Conservation (phyloP, 1,140 invertebrate species). For the Drosophila sulfurigaster region DNA sequence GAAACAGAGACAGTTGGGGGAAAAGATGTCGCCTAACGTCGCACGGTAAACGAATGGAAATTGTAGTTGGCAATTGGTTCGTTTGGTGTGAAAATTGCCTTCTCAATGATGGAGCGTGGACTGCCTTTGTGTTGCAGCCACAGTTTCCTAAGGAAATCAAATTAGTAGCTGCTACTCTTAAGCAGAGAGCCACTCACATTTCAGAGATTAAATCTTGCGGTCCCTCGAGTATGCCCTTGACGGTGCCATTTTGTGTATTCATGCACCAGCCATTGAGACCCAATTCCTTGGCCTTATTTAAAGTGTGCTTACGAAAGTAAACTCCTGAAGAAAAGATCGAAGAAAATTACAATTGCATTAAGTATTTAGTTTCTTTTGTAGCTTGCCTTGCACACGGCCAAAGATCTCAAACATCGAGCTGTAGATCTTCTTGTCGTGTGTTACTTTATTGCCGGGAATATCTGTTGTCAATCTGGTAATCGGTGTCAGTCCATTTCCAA, state of each 20-base stretch:
- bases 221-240: slow-evolving; percentile 63
- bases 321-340: neutral
- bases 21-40: slow-evolving; percentile 26
- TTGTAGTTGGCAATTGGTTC: slow-evolving; percentile 43
- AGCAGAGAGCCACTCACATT: slow-evolving; percentile 35
- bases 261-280: slow-evolving; percentile 66
- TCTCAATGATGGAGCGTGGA: slow-evolving; percentile 57
- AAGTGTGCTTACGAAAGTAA: slow-evolving; percentile 53
- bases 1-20: neutral
- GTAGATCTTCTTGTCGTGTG: slow-evolving; percentile 27
- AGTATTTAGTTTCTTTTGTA: too few relatives aligned
- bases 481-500: neutral
- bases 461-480: neutral
- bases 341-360: too few relatives aligned
- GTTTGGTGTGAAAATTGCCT: slow-evolving; percentile 55
- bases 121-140: slow-evolving; percentile 69
- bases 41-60: slow-evolving; percentile 51
- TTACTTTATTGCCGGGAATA: slow-evolving; percentile 7
- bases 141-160: slow-evolving; percentile 38
- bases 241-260: slow-evolving; percentile 61
- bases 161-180: neutral
- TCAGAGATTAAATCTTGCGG: slow-evolving; percentile 49
- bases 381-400: slow-evolving; percentile 61
- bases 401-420: slow-evolving; percentile 58
- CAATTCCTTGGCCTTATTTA: slow-evolving; percentile 51